Evolutionary conservation across 1,140 invertebrate species (phyloP).

Genomic region (Dreissena rostriformis): DNA sequence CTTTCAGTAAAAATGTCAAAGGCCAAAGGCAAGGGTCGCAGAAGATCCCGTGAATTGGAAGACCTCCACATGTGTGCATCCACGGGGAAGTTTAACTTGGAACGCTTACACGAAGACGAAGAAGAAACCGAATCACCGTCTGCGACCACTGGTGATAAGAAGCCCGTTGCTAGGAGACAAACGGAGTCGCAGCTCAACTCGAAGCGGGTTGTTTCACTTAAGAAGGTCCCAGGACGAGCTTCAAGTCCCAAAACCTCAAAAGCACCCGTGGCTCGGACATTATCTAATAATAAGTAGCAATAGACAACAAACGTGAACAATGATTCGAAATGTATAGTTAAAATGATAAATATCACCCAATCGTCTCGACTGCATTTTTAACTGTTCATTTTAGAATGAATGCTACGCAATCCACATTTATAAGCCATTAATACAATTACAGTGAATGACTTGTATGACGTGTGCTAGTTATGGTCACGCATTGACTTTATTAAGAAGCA

Average conservation of each 20-base stretch:
- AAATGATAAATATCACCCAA: too few relatives aligned
- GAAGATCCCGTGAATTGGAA: slow-evolving; percentile 46
- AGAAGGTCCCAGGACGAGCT: not conserved
- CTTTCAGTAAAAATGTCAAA: slow-evolving; percentile 33
- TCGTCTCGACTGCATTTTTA: too few relatives aligned
- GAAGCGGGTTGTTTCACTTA: not conserved
- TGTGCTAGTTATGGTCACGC: too few relatives aligned
- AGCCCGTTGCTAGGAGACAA: slow-evolving; percentile 7
- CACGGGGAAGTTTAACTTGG: slow-evolving; percentile 45
- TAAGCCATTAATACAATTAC: too few relatives aligned
- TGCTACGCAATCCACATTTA: too few relatives aligned
- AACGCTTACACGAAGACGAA: slow-evolving; percentile 21
- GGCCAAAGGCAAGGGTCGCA: slow-evolving; percentile 43
- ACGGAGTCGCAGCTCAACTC: slow-evolving; percentile 11
- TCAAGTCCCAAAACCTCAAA: slow-evolving; percentile 14
- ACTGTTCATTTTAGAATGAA: too few relatives aligned
- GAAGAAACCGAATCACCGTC: not conserved
- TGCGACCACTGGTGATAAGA: not conserved
- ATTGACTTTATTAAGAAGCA: too few relatives aligned
- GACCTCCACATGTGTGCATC: slow-evolving; percentile 47
- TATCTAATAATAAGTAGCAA: slow-evolving; percentile 29
- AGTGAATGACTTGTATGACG: too few relatives aligned
- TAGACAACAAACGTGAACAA: not conserved
- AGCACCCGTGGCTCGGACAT: slow-evolving; percentile 1
- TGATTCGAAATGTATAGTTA: too few relatives aligned